phyloP scores from a whole-genome alignment of 2,797 vertebrate genomes.

The Microchirus variegatus region DNA sequence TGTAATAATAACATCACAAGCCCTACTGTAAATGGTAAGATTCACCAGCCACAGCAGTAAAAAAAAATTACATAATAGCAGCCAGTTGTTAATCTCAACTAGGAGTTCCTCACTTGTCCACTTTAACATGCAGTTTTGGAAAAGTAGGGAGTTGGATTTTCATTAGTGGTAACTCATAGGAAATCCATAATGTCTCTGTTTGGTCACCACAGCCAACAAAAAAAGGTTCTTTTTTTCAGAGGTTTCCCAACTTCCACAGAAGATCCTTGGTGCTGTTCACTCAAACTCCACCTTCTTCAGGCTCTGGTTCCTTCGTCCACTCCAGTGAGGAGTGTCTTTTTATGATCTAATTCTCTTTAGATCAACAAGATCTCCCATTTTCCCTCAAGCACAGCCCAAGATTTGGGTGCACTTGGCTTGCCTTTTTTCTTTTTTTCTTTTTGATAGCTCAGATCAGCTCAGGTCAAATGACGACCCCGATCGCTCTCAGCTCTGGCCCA shows the following conservation, averaged over 20 bases:
- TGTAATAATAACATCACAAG: conserved; percentile 43
- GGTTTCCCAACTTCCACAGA: conserved; percentile 38
- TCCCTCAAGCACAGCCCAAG: conserved; percentile 11
- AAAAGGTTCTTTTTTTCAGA: conserved; percentile 24
- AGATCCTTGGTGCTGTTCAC: conserved; percentile 36
- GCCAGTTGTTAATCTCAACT: conserved; percentile 41
- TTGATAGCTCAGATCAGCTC: conserved; percentile 32
- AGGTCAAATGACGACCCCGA: background rate
- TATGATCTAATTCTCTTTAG: conserved; percentile 41
- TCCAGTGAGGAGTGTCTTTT: conserved; percentile 32
- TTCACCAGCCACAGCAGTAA: conserved; percentile 28
- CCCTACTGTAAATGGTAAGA: conserved; percentile 35
- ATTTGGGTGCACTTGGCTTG: conserved; percentile 35
- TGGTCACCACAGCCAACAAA: conserved; percentile 44
- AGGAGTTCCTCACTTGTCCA: conserved; percentile 45
- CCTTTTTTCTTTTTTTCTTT: conserved; percentile 21
- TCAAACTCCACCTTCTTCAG: conserved; percentile 40
- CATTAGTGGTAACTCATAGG: conserved; percentile 29
- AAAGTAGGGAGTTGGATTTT: conserved; percentile 33
- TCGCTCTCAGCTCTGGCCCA: conserved; percentile 93
- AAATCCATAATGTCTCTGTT: conserved; percentile 45
- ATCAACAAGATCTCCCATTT: conserved; percentile 37
- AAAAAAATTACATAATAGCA: conserved; percentile 33
- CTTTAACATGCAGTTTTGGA: conserved; percentile 64
- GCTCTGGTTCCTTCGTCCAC: conserved; percentile 35